These are phyloP conservation scores for Pseudeuparius sepicola DNA, from an alignment of 2,888 invertebrate genomes.

Conservation along the genomic window DNA sequence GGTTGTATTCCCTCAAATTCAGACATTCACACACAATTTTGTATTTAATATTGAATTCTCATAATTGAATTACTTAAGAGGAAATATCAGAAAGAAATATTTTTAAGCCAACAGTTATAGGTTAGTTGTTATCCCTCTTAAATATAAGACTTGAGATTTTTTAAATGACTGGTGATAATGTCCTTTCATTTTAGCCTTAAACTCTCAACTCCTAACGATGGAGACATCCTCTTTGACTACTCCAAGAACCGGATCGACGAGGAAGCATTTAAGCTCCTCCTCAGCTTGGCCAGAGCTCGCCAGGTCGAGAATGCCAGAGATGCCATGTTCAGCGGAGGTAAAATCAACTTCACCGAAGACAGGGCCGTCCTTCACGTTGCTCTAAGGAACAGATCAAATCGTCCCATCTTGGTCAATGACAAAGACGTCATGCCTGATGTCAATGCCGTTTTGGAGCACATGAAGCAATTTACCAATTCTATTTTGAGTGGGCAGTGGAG, in stretches of 20 bases:
- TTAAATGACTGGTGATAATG: too few species aligned
- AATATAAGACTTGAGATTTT: too few species aligned
- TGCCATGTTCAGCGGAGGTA: slow-evolving; percentile 87
- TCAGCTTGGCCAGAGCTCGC: slow-evolving; percentile 73
- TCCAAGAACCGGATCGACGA: slow-evolving; percentile 91
- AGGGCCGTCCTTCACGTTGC: slow-evolving; percentile 94
- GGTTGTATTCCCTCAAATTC: too few species aligned
- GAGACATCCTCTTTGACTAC: slow-evolving; percentile 87
- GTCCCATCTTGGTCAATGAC: slow-evolving; percentile 71
- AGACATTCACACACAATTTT: too few species aligned
- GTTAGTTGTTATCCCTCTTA: too few species aligned
- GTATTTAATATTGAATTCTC: too few species aligned
- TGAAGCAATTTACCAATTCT: slow-evolving; percentile 83
- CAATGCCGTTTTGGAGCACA: slow-evolving; percentile 82
- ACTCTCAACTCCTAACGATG: slow-evolving; percentile 72
- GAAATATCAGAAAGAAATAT: too few species aligned
- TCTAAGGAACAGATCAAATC: slow-evolving; percentile 74
- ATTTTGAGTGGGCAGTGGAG: slow-evolving; percentile 63
- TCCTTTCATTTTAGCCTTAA: slow-evolving; percentile 52
- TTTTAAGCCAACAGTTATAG: too few species aligned
- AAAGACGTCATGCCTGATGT: slow-evolving; percentile 91
- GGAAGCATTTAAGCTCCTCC: slow-evolving; percentile 60
- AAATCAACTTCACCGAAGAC: slow-evolving; percentile 96
- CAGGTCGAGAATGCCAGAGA: slow-evolving; percentile 77
- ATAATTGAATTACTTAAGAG: too few species aligned